A percentile compares a stretch with the other conserved stretches of the same genome.
phyloP scores from a whole-genome alignment of 2,797 vertebrate species.

The Pseudotriccus pelzelni region DNA sequence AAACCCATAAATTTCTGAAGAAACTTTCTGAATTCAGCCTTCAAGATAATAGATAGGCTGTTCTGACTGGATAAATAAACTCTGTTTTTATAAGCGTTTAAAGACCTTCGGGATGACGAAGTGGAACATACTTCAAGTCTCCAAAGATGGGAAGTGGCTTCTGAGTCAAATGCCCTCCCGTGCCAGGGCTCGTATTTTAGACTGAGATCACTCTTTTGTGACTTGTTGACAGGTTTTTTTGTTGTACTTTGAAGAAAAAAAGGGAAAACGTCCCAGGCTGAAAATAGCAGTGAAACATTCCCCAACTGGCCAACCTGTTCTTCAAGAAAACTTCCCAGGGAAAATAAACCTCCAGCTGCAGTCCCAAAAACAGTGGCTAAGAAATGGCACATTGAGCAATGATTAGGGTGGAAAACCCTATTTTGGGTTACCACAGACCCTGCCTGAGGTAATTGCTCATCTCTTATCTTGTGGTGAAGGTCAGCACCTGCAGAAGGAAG shows the following conservation, averaged over 20 bases:
- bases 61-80: conserved; percentile 63
- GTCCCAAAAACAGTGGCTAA: neutral
- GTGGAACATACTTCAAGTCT: conserved; percentile 63
- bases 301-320: conserved; percentile 29
- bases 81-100: conserved; percentile 45
- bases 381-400: neutral
- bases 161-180: conserved; percentile 55
- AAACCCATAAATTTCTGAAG: conserved; percentile 61
- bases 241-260: conserved; percentile 19
- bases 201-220: conserved; percentile 55
- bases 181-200: conserved; percentile 56
- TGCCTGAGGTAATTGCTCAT: neutral
- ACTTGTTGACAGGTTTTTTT: conserved; percentile 48
- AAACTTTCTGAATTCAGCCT: conserved; percentile 47
- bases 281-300: conserved; percentile 53
- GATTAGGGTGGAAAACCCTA: neutral
- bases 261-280: conserved; percentile 8
- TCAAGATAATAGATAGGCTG: conserved; percentile 62
- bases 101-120: conserved; percentile 45
- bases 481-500: neutral
- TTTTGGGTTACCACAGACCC: neutral
- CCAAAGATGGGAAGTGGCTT: conserved; percentile 65
- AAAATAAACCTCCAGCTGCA: neutral
- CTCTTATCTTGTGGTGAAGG: neutral
- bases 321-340: conserved; percentile 45